phyloP scores from a whole-genome alignment of 2,797 vertebrate species.

The Spondyliosoma cantharus region DNA sequence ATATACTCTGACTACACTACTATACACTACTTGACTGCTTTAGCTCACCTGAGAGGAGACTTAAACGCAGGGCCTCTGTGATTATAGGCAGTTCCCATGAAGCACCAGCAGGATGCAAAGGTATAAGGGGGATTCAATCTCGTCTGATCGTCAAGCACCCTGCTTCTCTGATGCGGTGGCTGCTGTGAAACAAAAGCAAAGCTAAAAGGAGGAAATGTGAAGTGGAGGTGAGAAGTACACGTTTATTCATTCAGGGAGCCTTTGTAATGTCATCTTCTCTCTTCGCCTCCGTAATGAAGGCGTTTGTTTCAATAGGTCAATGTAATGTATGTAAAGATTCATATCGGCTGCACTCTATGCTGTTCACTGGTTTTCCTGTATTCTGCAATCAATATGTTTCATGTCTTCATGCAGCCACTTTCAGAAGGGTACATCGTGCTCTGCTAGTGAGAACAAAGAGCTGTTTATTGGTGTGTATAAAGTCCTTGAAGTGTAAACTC shows the following conservation, averaged over 20 bases:
- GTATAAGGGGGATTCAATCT: not conserved
- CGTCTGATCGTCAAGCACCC: not conserved
- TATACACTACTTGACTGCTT: not conserved
- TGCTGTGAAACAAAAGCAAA: constrained; percentile 12
- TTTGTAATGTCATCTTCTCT: not conserved
- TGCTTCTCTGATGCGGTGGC: not conserved
- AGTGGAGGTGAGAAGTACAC: not conserved
- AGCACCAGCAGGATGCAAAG: not conserved
- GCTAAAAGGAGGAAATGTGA: constrained; percentile 13
- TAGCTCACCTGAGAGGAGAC: not conserved
- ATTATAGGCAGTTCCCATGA: not conserved
- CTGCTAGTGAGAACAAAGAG: constrained; percentile 33
- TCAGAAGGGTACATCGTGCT: constrained; percentile 9
- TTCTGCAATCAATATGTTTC: constrained; percentile 20
- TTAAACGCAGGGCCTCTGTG: not conserved
- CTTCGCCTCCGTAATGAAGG: not conserved
- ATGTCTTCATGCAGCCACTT: constrained; percentile 7
- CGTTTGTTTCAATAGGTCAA: constrained; percentile 21
- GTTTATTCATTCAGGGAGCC: constrained; percentile 2
- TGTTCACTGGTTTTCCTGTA: constrained; percentile 23
- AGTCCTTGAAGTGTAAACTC: constrained; percentile 49
- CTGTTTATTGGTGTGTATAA: constrained; percentile 3
- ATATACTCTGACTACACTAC: too few species aligned
- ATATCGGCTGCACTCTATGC: constrained; percentile 12
- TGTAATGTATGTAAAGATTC: constrained; percentile 35